Evolutionary conservation across 1,140 invertebrate species (phyloP).

Genomic region (Drosophila kohkoa): DNA sequence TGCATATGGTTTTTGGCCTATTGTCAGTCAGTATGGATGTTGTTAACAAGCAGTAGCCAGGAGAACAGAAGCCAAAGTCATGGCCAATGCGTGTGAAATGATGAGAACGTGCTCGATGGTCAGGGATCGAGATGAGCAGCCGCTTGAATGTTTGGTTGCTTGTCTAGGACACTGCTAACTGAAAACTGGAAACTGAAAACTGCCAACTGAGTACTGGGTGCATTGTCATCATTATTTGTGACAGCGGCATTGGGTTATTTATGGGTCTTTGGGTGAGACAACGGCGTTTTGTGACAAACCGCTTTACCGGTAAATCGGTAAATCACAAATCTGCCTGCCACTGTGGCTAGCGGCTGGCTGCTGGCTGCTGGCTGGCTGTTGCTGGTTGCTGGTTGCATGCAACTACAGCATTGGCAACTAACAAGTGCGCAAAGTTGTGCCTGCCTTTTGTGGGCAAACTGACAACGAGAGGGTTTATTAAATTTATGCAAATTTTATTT

Average conservation of each 20-base stretch:
- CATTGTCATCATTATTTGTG: constrained; percentile 81
- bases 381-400: constrained; percentile 23
- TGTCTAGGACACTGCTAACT: constrained; percentile 14
- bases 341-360: constrained; percentile 11
- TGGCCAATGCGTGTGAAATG: constrained; percentile 61
- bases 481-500: constrained; percentile 84
- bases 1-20: constrained; percentile 34
- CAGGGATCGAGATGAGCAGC: constrained; percentile 10
- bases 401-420: constrained; percentile 42
- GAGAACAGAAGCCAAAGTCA: not conserved
- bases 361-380: not conserved
- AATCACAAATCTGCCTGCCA: constrained; percentile 75
- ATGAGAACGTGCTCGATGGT: constrained; percentile 62
- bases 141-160: constrained; percentile 1
- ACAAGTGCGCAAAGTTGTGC: constrained; percentile 57
- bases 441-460: constrained; percentile 65
- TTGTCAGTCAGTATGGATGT: constrained; percentile 40
- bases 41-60: constrained; percentile 41
- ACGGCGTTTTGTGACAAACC: constrained; percentile 77
- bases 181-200: not conserved
- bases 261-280: constrained; percentile 82
- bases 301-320: constrained; percentile 82
- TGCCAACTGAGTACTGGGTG: constrained; percentile 6
- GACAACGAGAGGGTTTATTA: constrained; percentile 77
- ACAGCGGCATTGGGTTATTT: constrained; percentile 74